Base-by-base conservation (phyloP, 2,113 vertebrate genomes). In the Prolemur simus region DNA sequence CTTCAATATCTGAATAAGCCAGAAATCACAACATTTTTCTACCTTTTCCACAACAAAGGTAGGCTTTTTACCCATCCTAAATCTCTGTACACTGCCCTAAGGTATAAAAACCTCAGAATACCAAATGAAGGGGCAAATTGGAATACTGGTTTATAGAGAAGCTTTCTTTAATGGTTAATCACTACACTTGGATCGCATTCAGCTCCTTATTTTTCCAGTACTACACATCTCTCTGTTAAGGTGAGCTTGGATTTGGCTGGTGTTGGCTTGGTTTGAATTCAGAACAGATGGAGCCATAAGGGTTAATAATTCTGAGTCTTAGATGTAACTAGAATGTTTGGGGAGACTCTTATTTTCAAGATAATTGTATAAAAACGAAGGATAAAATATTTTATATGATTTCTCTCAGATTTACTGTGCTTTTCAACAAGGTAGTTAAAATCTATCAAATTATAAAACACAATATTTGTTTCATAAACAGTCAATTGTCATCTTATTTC, bases 381-480 rank as follows among this genome's bases (percentile, higher is more conserved):
- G 18, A 63, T 76, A 52, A 77, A 82, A 68, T 64, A 71, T 69
- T 93, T 95, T 83, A 63, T 1, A 23, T 76, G 52, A 78, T 89
- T 96, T 74, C 32, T 86, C 6, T 96, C 23, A 73, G 39, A 81
- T 73, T 95, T 34, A 93, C 18, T 77, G 34, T 77, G 34, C 15
- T 63, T 76, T 87, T 76, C 17, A 85, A 76, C 5, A 74, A 23
- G 25, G 20, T 52, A 68, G 49, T 78, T 94, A 86, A 63, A 87
- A 85, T 83, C 25, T 85, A 47, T 93, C 17, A 93, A 78, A 37
- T 93, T 1, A 42, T 82, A 78, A 94, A 52, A 95, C 64, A 86
- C 10, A 85, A 63, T 68, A 58, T 52, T 88, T 96, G 27, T 60
- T 91, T 86, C 18, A 66, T 84, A 93, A 82, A 78, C 14, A 90